phyloP scores from a whole-genome alignment of 2,797 vertebrate species.

The Spheniscus humboldti region DNA sequence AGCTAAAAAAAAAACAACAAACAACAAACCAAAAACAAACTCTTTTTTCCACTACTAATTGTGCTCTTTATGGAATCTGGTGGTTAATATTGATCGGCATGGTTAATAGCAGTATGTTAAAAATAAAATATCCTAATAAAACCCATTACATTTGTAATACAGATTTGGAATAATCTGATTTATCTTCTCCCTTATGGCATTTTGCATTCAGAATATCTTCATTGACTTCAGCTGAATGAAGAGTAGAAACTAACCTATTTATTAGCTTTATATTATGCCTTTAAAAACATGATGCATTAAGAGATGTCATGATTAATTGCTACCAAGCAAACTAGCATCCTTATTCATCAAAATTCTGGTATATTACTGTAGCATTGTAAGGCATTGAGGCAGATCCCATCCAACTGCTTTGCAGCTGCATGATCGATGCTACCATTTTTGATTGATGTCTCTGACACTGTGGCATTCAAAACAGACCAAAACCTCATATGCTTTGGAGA shows the following conservation, averaged over 20 bases:
- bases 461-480: background rate
- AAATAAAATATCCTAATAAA: background rate
- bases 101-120: background rate
- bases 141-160: background rate
- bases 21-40: too few relatives aligned
- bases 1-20: background rate
- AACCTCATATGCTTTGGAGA: background rate
- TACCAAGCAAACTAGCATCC: background rate
- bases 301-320: conserved; percentile 46
- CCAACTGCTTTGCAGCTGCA: background rate
- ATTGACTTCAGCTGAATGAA: background rate
- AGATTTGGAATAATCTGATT: background rate
- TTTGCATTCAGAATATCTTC: background rate
- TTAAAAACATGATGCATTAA: conserved; percentile 2
- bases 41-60: background rate
- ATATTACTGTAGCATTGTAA: background rate
- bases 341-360: conserved; percentile 53
- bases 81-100: background rate
- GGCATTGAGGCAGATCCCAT: conserved; percentile 43
- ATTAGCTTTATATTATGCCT: background rate
- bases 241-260: background rate
- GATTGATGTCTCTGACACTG: conserved; percentile 46
- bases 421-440: conserved; percentile 47
- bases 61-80: background rate
- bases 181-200: background rate